Percentiles rank a stretch among this genome's conserved stretches.
These are phyloP conservation scores for Chionomys nivalis DNA, from an alignment of 2,113 vertebrate genomes.

Conservation along the genomic window DNA sequence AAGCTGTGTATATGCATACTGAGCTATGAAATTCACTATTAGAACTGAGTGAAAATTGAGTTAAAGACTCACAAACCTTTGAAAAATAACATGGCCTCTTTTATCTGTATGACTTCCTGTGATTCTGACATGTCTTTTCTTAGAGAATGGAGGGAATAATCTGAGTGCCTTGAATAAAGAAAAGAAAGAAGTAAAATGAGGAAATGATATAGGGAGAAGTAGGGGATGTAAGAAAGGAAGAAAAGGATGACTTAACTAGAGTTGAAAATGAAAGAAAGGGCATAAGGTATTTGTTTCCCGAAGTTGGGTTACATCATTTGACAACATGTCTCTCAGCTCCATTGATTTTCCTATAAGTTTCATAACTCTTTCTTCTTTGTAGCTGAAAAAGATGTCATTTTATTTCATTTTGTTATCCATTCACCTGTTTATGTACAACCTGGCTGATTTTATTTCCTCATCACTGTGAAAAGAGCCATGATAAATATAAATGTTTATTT, in stretches of 20 bases:
- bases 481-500: neutral
- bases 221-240: neutral
- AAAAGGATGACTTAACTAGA: neutral
- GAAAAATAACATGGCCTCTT: neutral
- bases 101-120: neutral
- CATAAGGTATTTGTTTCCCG: neutral
- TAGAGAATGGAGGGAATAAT: neutral
- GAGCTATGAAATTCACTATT: neutral
- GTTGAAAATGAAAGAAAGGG: neutral
- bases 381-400: neutral
- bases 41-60: neutral
- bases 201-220: fast-evolving
- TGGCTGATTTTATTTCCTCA: neutral
- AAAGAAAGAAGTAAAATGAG: neutral
- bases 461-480: neutral
- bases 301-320: neutral
- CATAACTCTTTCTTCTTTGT: neutral
- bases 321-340: neutral
- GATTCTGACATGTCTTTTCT: slow-evolving; percentile 1
- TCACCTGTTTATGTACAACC: neutral
- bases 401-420: neutral
- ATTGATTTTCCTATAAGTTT: neutral
- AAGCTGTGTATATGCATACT: neutral
- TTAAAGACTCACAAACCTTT: neutral
- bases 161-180: neutral